Evolutionary conservation across 2,888 invertebrate species (phyloP), one percentile per base, ranked within the genome.

Genomic region (Cyclophora albipunctata): DNA sequence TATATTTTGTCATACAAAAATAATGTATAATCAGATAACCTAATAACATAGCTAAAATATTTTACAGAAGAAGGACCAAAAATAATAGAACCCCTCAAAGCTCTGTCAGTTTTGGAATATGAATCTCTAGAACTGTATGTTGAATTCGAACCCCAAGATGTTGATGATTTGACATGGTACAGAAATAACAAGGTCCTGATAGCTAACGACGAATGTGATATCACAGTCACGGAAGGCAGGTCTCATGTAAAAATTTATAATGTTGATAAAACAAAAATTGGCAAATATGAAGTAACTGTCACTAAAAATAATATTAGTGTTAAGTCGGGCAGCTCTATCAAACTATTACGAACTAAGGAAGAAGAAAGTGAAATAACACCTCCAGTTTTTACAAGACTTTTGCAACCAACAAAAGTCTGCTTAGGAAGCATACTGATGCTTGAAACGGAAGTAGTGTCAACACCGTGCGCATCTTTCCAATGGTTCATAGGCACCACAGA

Each of bases 211-310:
- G 91, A 93, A 58, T 91, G 91, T 53, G 75, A 83, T 41, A 91
- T 95, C 47, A 80, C 82, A 4, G 89, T 87, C 33, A 90, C 91
- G 57, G 91, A 92, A 53, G 92, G 90, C 45, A 91, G 86, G 55
- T 93, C 94, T 0, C 90, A 83, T 44, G 81, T 96, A 34, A 90
- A 81, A 60, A 91, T 96, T 53, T 84, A 90, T 41, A 92, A 94
- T 58, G 90, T 91, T 64, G 91, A 91, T 44, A 93, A 93, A 73
- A 93, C 93, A 69, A 94, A 95, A 71, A 91, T 91, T 53, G 98
- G 98, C 35, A 96, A 96, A 79, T 98, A 97, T 78, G 96, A 97
- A 89, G 93, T 96, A 7, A 89, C 93, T 34, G 93, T 95, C n/a
- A 91, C 92, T 66, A 95, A 95, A 80, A 90, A 91, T 53, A 92